These are phyloP conservation scores for Catharus bicknelli DNA, from an alignment of 2,113 vertebrate species.

Conservation along the genomic window DNA sequence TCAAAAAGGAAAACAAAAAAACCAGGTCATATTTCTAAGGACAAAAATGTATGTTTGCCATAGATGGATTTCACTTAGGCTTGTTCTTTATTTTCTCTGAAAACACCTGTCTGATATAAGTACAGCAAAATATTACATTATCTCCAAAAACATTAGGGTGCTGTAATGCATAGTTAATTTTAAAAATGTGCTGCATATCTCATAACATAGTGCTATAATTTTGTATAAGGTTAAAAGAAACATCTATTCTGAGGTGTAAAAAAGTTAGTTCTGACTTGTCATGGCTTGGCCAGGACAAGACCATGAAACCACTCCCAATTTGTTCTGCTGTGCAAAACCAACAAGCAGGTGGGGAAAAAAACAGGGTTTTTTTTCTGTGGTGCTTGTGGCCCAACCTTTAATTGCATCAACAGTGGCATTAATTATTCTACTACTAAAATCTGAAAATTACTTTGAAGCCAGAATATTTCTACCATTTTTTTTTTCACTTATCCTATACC, in stretches of 20 bases:
- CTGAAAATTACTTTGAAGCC: neutral
- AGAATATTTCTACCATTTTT: neutral
- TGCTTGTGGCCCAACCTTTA: neutral
- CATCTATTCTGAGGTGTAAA: neutral
- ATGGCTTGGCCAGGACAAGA: neutral
- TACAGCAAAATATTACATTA: neutral
- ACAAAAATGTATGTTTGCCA: neutral
- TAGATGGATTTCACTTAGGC: neutral
- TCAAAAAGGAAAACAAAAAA: neutral
- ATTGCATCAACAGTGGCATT: neutral
- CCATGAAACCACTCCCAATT: neutral
- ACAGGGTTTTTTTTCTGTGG: neutral
- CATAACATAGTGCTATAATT: neutral
- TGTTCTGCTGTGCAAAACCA: neutral
- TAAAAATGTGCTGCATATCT: neutral
- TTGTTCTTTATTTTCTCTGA: neutral
- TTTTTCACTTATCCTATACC: neutral
- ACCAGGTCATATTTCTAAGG: neutral
- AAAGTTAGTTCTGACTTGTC: neutral
- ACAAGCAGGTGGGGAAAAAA: neutral
- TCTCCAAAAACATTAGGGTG: neutral
- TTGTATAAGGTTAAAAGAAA: neutral
- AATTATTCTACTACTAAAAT: neutral
- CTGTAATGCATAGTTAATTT: neutral
- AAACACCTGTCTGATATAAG: neutral